phyloP scores from a whole-genome alignment of 2,113 vertebrate species.

The Meriones unguiculatus region DNA sequence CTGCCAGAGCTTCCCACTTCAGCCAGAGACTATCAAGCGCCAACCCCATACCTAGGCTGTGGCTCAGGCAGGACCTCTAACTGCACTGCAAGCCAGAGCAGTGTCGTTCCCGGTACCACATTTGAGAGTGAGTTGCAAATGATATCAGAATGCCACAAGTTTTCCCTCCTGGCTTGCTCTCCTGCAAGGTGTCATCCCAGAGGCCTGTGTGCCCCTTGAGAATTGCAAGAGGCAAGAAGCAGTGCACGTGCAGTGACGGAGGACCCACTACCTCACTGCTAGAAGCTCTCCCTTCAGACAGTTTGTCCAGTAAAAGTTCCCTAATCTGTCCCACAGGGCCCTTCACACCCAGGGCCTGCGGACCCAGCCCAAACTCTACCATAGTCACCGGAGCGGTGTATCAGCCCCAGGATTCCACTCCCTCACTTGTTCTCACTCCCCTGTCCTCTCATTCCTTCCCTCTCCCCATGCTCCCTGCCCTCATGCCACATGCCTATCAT shows the following conservation, averaged over 20 bases:
- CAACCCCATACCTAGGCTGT: neutral
- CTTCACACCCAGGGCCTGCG: fast-evolving
- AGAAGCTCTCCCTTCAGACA: fast-evolving
- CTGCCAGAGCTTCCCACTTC: fast-evolving
- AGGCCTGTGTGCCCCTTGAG: neutral
- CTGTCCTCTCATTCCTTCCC: fast-evolving
- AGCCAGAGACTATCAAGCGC: neutral
- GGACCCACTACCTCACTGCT: neutral
- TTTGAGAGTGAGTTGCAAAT: neutral
- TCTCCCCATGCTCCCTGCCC: neutral
- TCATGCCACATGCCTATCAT: neutral
- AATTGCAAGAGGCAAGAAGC: neutral
- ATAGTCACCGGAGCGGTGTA: fast-evolving
- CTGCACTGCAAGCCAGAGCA: too few relatives aligned
- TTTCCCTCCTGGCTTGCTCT: fast-evolving
- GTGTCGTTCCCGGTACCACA: fast-evolving
- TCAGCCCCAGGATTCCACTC: too few relatives aligned
- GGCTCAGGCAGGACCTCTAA: neutral
- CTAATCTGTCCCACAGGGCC: fast-evolving
- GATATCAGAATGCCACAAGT: fast-evolving
- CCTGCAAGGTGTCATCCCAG: fast-evolving
- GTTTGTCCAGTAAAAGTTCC: neutral
- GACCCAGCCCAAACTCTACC: fast-evolving
- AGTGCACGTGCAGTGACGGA: neutral
- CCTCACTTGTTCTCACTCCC: neutral